phyloP scores from a whole-genome alignment of 2,113 vertebrate species.

The Rhineura floridana region DNA sequence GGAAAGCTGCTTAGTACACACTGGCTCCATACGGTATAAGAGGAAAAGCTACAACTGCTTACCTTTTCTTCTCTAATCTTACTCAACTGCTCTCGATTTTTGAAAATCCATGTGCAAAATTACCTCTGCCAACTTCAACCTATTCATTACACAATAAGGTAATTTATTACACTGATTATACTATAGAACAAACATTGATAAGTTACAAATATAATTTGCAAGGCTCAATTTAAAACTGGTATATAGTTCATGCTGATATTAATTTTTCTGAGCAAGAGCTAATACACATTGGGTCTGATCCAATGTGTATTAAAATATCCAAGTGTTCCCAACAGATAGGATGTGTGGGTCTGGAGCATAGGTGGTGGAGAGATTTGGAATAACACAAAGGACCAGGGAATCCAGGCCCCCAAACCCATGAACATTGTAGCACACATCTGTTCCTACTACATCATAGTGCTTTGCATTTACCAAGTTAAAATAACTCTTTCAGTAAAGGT shows the following conservation, averaged over 20 bases:
- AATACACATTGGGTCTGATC: not conserved
- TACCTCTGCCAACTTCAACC: conserved; percentile 29
- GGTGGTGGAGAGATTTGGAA: not conserved
- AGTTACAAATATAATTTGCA: conserved; percentile 30
- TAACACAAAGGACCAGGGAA: not conserved
- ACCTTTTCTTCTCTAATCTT: conserved; percentile 34
- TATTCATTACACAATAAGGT: conserved; percentile 43
- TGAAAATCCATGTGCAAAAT: conserved; percentile 28
- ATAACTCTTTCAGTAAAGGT: not conserved
- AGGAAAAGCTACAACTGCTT: conserved; percentile 15
- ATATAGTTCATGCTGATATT: not conserved
- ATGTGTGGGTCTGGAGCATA: not conserved
- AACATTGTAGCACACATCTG: not conserved
- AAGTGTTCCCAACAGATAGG: not conserved
- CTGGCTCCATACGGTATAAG: conserved; percentile 22
- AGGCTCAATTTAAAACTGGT: not conserved
- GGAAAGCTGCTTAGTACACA: not conserved
- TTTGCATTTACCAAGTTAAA: not conserved
- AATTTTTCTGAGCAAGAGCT: not conserved
- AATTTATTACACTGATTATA: conserved; percentile 30
- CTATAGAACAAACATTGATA: not conserved
- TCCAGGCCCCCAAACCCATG: not conserved
- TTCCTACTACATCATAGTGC: not conserved
- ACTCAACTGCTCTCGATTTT: conserved; percentile 11
- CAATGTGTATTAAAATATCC: not conserved